Conservation (phyloP, 1,140 invertebrate genomes). For the Armadillidium nasatum region DNA sequence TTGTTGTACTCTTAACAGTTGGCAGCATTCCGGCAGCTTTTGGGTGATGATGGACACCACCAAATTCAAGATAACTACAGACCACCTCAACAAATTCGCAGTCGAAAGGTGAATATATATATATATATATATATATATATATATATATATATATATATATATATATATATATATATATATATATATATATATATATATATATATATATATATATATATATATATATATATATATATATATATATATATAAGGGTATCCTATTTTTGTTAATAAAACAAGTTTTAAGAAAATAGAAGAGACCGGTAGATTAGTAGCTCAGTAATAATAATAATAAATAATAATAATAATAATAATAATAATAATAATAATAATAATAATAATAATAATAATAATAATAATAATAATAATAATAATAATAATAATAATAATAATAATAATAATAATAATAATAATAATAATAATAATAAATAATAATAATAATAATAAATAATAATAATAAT, state of each 20-base stretch:
- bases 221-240: neutral
- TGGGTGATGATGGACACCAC: neutral
- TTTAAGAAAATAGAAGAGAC: neutral
- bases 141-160: neutral
- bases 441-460: conserved; percentile 4
- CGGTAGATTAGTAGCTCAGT: too few relatives aligned
- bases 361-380: neutral
- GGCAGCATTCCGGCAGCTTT: conserved; percentile 22
- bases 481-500: too few relatives aligned
- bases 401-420: too few relatives aligned
- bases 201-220: neutral
- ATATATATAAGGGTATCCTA: too few relatives aligned
- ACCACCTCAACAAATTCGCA: conserved; percentile 20
- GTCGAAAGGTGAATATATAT: conserved; percentile 15
- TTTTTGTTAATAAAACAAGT: too few relatives aligned
- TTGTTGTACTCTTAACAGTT: conserved; percentile 10
- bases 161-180: neutral
- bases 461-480: too few relatives aligned
- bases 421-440: neutral
- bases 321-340: too few relatives aligned
- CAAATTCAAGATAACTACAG: conserved; percentile 24
- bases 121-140: neutral
- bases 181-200: neutral
- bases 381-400: too few relatives aligned
- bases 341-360: conserved; percentile 13